Conservation (phyloP, 2,113 vertebrate species). For the Semnornis frantzii region DNA sequence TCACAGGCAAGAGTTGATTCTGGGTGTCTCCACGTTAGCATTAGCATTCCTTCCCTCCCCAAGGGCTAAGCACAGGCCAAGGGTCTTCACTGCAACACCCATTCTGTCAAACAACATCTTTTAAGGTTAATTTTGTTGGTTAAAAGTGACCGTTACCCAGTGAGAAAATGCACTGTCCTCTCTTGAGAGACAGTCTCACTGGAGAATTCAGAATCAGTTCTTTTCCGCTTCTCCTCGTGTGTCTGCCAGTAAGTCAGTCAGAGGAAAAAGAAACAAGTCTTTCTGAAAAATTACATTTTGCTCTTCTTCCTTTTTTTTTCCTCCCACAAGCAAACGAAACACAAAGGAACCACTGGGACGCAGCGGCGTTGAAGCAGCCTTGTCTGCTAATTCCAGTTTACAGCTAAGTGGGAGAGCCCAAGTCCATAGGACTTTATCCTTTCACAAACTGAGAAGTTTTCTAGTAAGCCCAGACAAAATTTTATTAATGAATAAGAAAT, state of each 20-base stretch:
- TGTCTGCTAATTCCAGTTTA: not conserved
- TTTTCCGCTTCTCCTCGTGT: not conserved
- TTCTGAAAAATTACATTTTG: not conserved
- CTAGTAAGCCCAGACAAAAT: not conserved
- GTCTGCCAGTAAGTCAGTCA: not conserved
- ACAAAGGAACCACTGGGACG: not conserved
- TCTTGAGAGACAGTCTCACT: not conserved
- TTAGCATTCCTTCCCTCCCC: conserved; percentile 20
- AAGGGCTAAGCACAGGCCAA: not conserved
- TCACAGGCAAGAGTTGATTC: not conserved
- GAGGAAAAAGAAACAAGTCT: not conserved
- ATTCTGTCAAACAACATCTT: conserved; percentile 32
- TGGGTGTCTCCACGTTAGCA: not conserved
- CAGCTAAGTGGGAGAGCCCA: not conserved
- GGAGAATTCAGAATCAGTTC: not conserved
- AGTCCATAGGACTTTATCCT: not conserved
- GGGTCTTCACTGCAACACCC: conserved; percentile 3
- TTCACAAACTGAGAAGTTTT: not conserved
- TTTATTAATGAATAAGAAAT: not conserved
- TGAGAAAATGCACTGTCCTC: not conserved
- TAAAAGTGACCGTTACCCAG: conserved; percentile 13
- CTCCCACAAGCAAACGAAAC: not conserved
- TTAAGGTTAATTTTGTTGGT: conserved; percentile 26
- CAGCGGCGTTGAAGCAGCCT: not conserved
- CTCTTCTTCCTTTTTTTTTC: not conserved